Conservation (phyloP, 2,797 vertebrate species). For the Acomys russatus region DNA sequence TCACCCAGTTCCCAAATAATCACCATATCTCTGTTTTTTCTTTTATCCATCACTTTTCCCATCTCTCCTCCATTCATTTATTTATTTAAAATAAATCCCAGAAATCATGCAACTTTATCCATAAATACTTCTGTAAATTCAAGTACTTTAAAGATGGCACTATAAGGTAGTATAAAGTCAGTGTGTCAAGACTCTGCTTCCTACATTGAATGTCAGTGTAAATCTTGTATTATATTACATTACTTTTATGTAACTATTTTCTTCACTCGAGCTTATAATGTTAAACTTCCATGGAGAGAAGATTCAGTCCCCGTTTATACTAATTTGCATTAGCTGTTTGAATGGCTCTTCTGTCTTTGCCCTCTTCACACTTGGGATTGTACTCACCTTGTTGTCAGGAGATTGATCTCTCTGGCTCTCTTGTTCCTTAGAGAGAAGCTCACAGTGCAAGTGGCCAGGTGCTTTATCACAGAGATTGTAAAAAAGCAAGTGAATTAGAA, state of each 20-base stretch:
- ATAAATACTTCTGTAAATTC: constrained; percentile 41
- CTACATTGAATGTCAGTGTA: not conserved
- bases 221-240: constrained; percentile 9
- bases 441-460: not conserved
- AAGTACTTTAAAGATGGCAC: constrained; percentile 34
- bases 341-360: not conserved
- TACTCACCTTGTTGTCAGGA: not conserved
- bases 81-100: constrained; percentile 51
- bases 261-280: constrained; percentile 17
- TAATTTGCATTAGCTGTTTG: not conserved
- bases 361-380: not conserved
- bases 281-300: constrained; percentile 36
- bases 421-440: constrained; percentile 13
- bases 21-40: not conserved
- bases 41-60: not conserved
- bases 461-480: not conserved
- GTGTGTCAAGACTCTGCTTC: constrained; percentile 6
- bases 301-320: constrained; percentile 12
- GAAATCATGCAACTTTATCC: constrained; percentile 1
- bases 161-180: not conserved
- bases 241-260: constrained; percentile 47
- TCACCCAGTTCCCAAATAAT: not conserved
- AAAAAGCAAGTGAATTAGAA: not conserved
- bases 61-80: not conserved
- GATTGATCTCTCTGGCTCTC: not conserved